Base-by-base conservation (phyloP, 2,113 vertebrate species). In the Xiphorhynchus elegans region DNA sequence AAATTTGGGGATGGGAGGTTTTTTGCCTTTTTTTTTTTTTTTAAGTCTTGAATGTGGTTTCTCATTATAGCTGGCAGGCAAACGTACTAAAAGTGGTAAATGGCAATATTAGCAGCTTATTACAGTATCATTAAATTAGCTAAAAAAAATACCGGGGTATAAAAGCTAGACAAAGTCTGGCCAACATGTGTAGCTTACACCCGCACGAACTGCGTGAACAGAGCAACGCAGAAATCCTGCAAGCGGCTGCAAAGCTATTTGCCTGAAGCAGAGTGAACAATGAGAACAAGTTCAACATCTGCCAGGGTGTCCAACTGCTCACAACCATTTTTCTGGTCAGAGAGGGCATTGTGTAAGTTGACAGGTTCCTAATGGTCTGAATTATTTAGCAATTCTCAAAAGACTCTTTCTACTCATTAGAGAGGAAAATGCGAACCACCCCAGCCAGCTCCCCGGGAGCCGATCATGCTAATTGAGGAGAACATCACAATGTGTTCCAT, bases 361-460 rank as follows among this genome's bases (percentile, higher is more conserved):
- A 96, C 95, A 97, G 91, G 76, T 97, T 95, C 93, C 95, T 96
- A 97, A 97, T 96, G 90, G 94, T 63, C 83, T 96, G 95, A 97
- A 95, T 97, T 97, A 97, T 94, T 95, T 81, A 97, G 86, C 87
- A 96, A 95, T 91, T 96, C 96, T 97, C 92, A 88, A 80, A 95
- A 91, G 95, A 82, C 88, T 96, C 83, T 94, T 96, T 95, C 92
- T 95, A 88, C 73, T 91, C 92, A 77, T 94, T 93, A 94, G 55
- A 86, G 50, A 64, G 64, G 81, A 94, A 95, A 96, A 96, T 29
- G 37, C 3, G 4, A 96, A 87, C 60, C 70, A 85, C 70, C 17
- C 19, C 74, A 93, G 56, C 72, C 80, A 59, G 79, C 83, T 94
- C 91, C 75, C 59, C 20, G 0, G 78, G 81, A 96, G 59, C 50